Conservation (phyloP, 2,888 invertebrate genomes). For the Spodoptera picta region DNA sequence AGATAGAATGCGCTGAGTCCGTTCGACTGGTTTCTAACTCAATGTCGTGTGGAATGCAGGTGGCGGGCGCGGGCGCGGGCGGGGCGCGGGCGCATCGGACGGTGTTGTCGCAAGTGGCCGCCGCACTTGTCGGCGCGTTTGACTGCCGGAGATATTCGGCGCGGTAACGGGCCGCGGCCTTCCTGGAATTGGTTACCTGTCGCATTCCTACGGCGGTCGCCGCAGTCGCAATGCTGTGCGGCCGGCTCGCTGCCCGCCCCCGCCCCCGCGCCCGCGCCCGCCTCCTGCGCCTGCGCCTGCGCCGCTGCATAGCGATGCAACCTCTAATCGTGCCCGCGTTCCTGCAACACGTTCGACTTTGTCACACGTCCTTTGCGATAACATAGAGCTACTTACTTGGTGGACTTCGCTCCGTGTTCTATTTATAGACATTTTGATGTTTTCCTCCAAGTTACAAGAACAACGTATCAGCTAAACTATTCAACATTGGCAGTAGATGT, state of each 20-base stretch:
- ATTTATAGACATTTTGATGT: constrained; percentile 30
- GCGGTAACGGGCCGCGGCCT: constrained; percentile 88
- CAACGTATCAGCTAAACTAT: constrained; percentile 1
- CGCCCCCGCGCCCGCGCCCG: constrained; percentile 53
- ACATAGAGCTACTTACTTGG: constrained; percentile 37
- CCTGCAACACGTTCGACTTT: constrained; percentile 61
- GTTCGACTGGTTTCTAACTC: constrained; percentile 86
- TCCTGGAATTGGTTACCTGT: constrained; percentile 89
- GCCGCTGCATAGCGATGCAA: constrained; percentile 73
- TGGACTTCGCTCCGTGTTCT: constrained; percentile 37
- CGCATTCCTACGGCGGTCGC: constrained; percentile 85
- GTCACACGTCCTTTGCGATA: constrained; percentile 47
- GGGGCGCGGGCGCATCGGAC: constrained; percentile 76
- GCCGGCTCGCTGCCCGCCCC: constrained; percentile 42
- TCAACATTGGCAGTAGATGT: background rate
- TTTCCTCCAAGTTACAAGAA: constrained; percentile 11
- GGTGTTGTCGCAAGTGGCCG: constrained; percentile 87
- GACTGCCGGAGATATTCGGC: constrained; percentile 88
- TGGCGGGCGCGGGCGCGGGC: constrained; percentile 56
- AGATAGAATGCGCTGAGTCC: constrained; percentile 78
- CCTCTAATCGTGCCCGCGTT: constrained; percentile 69
- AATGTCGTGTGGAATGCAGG: constrained; percentile 86
- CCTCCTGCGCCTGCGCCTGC: constrained; percentile 23
- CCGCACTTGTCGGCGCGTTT: constrained; percentile 88
- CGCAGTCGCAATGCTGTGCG: constrained; percentile 66